Evolutionary conservation across 2,113 vertebrate species (phyloP), one percentile per base, ranked within the genome.

Genomic region (Perccottus glenii): DNA sequence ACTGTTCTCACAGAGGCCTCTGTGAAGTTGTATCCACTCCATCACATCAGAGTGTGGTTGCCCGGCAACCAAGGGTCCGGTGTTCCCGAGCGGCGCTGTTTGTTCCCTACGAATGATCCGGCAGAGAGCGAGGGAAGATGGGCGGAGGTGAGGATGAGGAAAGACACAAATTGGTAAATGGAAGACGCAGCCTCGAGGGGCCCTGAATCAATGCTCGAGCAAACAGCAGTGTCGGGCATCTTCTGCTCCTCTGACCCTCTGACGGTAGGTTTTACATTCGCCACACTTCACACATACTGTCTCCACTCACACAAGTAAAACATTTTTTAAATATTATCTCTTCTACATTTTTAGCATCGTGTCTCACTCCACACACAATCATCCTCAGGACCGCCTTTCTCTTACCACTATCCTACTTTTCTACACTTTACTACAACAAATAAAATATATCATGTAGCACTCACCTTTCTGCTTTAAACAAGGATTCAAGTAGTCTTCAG

Each of bases 151-250:
- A 87, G 73, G 82, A 81, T 56, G 82, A 80, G 84, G 85, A 85
- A 88, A 88, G 83, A 87, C 85, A 89, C 85, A 91, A 88, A 92
- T 90, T 91, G 90, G 90, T 89, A 88, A 92, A 90, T 85, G 87
- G 87, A 87, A 90, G 87, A 86, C 69, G 78, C 71, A 77, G 84
- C 83, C 82, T 86, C 87, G 14, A 80, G 88, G 80, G 90, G 82
- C 77, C 75, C 72, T 73, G 83, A 87, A 91, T 91, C 89, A 83
- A 91, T 91, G 88, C 78, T 71, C 77, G 78, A 85, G 81, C 81
- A 88, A 88, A 84, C 85, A 89, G 68, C 78, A 60, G 51, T 40
- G 69, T 73, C 79, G 82, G 69, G 75, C 71, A 80, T 68, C 67
- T 66, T 77, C 73, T 43, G 73, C 53, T 38, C 33, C 10, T 32